Evolutionary conservation across 2,797 vertebrate species (phyloP), one percentile per base, ranked within the genome.

Genomic region (Petrocephalus schoutedeni): DNA sequence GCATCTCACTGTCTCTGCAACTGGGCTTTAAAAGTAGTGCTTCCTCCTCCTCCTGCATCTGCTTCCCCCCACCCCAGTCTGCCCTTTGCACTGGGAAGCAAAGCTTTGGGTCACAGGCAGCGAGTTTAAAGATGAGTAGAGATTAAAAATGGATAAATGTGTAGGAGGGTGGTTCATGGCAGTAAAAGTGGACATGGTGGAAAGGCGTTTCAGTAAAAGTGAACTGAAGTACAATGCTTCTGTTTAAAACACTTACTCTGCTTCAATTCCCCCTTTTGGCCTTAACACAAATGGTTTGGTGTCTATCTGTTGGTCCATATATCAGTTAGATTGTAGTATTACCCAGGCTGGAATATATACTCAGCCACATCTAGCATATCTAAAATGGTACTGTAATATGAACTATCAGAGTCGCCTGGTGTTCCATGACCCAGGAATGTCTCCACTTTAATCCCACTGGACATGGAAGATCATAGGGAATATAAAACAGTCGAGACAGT

Each of bases 81-180:
- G 71, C 71, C 41, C 71, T 77, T 77, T 77, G 71, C 71, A 77
- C 71, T 77, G 71, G 71, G 71, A 77, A 77, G 71, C 71, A n/a
- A 77, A 77, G 71, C 16, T 45, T 9, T 77, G 71, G 71, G 71
- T 77, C 71, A 77, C 71, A 74, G 67, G 6, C 36, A 41, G 36
- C 36, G 7, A 45, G 36, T 45, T 36, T 5, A 41, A 45, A 77
- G 71, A 77, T 19, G 71, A 45, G 36, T 19, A 77, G 41, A 41
- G 36, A 77, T 8, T 77, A 36, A 71, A 71, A 71, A 36, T 36
- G 64, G 32, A 36, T 36, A 16, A 12, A 71, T 71, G 12, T 71
- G 5, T 32, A 36, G 4, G 64, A 36, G 12, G 10, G 64, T 36
- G 64, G 1, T 5, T n/a, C 71, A 9, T n/a, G 36, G 6, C 36